A percentile compares a stretch with the other conserved stretches of the same genome.
Evolutionary conservation across 2,797 vertebrate genomes (phyloP).

Genomic region (Linurgus olivaceus): DNA sequence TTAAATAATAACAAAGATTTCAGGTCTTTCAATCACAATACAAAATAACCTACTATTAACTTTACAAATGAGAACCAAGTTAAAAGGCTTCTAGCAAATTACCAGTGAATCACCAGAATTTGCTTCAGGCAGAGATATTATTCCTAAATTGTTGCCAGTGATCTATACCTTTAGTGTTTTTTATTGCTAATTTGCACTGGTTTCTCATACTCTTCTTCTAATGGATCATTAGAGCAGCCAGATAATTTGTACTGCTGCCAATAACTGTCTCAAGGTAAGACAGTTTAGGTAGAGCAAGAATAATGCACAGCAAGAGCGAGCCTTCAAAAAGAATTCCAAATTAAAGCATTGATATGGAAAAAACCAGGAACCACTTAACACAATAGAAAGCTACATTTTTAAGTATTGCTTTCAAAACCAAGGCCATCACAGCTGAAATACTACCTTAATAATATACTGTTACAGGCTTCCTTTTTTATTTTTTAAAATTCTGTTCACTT

Average conservation of each 20-base stretch:
- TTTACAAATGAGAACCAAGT: conserved; percentile 61
- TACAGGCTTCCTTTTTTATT: background rate
- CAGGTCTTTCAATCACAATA: conserved; percentile 48
- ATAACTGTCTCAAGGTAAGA: conserved; percentile 47
- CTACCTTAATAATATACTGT: background rate
- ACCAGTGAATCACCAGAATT: conserved; percentile 62
- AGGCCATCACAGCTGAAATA: background rate
- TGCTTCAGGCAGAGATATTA: conserved; percentile 49
- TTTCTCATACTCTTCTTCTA: conserved; percentile 53
- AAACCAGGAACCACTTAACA: background rate
- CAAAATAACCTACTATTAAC: conserved; percentile 56
- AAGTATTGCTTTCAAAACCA: background rate
- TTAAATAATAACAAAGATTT: conserved; percentile 58
- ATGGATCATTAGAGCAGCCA: conserved; percentile 55
- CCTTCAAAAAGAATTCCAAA: background rate
- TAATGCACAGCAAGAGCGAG: background rate
- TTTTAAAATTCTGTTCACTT: background rate
- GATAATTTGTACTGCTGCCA: conserved; percentile 45
- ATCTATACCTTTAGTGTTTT: conserved; percentile 36
- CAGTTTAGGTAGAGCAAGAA: conserved; percentile 20
- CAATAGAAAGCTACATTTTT: background rate
- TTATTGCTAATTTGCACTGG: conserved; percentile 42
- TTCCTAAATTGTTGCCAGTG: conserved; percentile 37
- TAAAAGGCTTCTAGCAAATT: conserved; percentile 65
- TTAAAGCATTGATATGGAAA: background rate